Percentiles rank a stretch among this genome's conserved stretches.
phyloP scores from a whole-genome alignment of 2,113 vertebrate species.

The Gasterosteus nipponicus region DNA sequence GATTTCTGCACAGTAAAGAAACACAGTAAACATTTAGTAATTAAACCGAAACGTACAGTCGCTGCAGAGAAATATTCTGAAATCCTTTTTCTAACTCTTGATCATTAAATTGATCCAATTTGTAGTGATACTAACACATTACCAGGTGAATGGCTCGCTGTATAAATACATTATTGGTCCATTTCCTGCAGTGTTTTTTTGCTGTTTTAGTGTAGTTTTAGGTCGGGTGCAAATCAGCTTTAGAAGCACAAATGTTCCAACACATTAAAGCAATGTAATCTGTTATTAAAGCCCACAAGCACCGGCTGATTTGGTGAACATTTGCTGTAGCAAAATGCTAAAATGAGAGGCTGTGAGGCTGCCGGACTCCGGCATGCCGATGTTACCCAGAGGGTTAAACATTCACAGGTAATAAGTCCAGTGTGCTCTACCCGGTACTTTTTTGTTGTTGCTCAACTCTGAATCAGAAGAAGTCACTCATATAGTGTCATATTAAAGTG shows the following conservation, averaged over 20 bases:
- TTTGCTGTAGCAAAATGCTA: background rate
- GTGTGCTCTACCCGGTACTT: background rate
- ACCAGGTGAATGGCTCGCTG: background rate
- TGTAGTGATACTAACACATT: background rate
- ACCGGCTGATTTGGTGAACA: background rate
- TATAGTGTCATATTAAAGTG: slow-evolving; percentile 3
- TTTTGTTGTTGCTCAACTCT: slow-evolving; percentile 3
- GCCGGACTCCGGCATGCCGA: background rate
- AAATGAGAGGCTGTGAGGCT: slow-evolving; percentile 4
- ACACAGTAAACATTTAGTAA: background rate
- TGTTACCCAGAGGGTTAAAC: background rate
- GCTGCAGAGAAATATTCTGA: background rate
- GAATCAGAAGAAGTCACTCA: background rate
- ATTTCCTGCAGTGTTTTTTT: background rate
- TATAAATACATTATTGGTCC: background rate
- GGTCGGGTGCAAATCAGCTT: background rate
- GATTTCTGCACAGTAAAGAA: slow-evolving; percentile 11
- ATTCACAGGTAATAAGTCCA: slow-evolving; percentile 25
- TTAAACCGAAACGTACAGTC: background rate
- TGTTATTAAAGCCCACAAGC: background rate
- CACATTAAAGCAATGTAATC: background rate
- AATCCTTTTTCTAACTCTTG: background rate
- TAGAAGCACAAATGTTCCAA: background rate
- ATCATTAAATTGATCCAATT: background rate
- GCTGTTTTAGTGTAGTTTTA: background rate